phyloP scores from a whole-genome alignment of 2,113 vertebrate species.

The Tor tambroides region DNA sequence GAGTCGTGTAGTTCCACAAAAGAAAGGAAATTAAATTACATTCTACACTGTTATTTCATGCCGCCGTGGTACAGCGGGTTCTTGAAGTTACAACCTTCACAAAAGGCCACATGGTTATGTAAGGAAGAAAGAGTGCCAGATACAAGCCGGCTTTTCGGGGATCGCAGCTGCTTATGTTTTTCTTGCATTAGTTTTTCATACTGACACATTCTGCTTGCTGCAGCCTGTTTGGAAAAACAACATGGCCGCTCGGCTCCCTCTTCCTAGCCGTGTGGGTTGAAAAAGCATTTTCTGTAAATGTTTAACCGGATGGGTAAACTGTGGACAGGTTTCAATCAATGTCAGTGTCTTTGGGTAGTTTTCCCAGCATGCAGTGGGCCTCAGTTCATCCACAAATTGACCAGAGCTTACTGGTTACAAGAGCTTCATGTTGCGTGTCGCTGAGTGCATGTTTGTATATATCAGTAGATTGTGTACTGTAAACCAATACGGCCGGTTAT shows the following conservation, averaged over 20 bases:
- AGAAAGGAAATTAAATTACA: slow-evolving; percentile 48
- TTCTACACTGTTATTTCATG: slow-evolving; percentile 46
- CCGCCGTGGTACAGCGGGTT: slow-evolving; percentile 31
- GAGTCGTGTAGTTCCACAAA: slow-evolving; percentile 26
- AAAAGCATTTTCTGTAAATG: slow-evolving; percentile 48
- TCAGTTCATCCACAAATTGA: slow-evolving; percentile 10
- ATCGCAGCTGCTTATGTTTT: slow-evolving; percentile 52
- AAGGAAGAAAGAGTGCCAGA: slow-evolving; percentile 27
- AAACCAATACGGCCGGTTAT: slow-evolving; percentile 23
- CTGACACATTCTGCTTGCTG: slow-evolving; percentile 40
- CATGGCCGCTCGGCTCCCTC: slow-evolving; percentile 27
- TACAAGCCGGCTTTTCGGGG: slow-evolving; percentile 17
- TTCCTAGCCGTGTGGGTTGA: not conserved
- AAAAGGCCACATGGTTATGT: slow-evolving; percentile 38
- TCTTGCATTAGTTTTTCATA: slow-evolving; percentile 52
- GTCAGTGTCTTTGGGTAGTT: slow-evolving; percentile 45
- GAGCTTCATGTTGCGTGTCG: slow-evolving; percentile 13
- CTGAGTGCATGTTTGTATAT: slow-evolving; percentile 1
- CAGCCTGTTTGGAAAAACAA: slow-evolving; percentile 46
- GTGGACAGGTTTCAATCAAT: slow-evolving; percentile 52
- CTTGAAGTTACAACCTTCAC: slow-evolving; percentile 39
- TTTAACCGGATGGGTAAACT: slow-evolving; percentile 56
- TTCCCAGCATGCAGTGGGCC: slow-evolving; percentile 34
- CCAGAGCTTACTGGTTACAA: slow-evolving; percentile 6
- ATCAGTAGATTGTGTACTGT: slow-evolving; percentile 21